These are phyloP conservation scores for Platichthys flesus DNA, from an alignment of 2,113 vertebrate species.

Conservation along the genomic window DNA sequence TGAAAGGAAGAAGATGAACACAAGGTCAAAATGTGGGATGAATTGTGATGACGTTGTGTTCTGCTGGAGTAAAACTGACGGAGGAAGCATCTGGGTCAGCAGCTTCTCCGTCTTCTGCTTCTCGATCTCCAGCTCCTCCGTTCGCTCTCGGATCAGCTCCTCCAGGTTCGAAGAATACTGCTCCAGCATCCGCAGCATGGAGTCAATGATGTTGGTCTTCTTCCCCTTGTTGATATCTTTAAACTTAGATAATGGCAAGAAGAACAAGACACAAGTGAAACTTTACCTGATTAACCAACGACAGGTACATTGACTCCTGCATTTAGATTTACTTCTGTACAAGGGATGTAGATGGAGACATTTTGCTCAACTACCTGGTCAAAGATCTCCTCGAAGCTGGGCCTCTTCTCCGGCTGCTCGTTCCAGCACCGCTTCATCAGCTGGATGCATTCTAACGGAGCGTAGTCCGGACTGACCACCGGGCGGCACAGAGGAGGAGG, in stretches of 20 bases:
- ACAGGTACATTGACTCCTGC: too few species aligned
- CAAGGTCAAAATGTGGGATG: too few species aligned
- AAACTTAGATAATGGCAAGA: conserved; percentile 43
- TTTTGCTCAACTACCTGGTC: conserved; percentile 69
- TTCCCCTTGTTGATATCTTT: conserved; percentile 76
- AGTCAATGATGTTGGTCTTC: conserved; percentile 78
- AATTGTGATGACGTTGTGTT: background rate
- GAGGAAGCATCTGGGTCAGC: conserved; percentile 85
- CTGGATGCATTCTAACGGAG: conserved; percentile 84
- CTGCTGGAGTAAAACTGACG: conserved; percentile 63
- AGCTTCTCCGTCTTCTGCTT: conserved; percentile 87
- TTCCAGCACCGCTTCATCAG: conserved; percentile 87
- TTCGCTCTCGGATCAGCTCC: conserved; percentile 85
- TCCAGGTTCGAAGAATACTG: conserved; percentile 87
- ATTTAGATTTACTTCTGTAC: too few species aligned
- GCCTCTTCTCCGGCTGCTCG: conserved; percentile 83
- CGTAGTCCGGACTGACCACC: conserved; percentile 78
- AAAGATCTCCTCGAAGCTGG: conserved; percentile 81
- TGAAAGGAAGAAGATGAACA: conserved; percentile 37
- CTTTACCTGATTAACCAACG: background rate
- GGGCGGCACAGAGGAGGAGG: conserved; percentile 84
- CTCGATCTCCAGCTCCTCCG: conserved; percentile 86
- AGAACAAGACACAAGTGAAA: background rate
- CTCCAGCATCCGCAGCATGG: conserved; percentile 80
- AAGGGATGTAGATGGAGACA: too few species aligned